A percentile compares a stretch with the other conserved stretches of the same genome.
Conservation (phyloP, 2,797 vertebrate genomes). For the Alosa sapidissima region DNA sequence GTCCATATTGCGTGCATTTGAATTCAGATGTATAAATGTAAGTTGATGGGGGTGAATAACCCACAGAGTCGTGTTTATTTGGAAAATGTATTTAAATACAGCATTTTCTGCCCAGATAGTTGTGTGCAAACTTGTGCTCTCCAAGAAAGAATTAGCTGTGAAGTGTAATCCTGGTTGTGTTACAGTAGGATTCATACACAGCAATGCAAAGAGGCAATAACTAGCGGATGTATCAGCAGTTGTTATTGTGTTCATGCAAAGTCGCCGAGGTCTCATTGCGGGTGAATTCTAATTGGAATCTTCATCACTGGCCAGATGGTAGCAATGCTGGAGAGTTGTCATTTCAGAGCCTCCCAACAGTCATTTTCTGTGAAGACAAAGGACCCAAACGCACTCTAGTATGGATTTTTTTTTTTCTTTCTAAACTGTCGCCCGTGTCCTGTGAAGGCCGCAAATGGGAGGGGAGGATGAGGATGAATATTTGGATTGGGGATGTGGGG, state of each 20-base stretch:
- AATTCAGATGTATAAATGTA: conserved; percentile 5
- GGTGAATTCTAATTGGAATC: conserved; percentile 66
- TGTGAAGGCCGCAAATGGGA: conserved; percentile 64
- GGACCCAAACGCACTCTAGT: conserved; percentile 62
- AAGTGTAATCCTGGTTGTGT: conserved; percentile 39
- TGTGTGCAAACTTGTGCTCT: background rate
- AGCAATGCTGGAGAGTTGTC: conserved; percentile 62
- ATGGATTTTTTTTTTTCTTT: conserved; percentile 47
- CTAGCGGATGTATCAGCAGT: conserved; percentile 47
- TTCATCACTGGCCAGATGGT: conserved; percentile 70
- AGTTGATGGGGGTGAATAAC: background rate
- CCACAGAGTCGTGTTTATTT: background rate
- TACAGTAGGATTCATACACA: conserved; percentile 49
- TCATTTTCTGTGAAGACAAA: conserved; percentile 65
- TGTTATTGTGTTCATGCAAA: conserved; percentile 60
- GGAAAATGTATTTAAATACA: background rate
- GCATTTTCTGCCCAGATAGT: background rate
- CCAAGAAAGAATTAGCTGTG: background rate
- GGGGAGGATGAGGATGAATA: conserved; percentile 68
- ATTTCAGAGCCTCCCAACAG: conserved; percentile 61
- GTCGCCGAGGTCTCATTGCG: conserved; percentile 58
- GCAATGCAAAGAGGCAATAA: conserved; percentile 48
- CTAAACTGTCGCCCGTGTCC: conserved; percentile 63
- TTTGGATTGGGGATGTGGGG: conserved; percentile 73
- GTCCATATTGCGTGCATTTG: background rate